Conservation (phyloP, 1,140 invertebrate genomes). For the Pissodes strobi region DNA sequence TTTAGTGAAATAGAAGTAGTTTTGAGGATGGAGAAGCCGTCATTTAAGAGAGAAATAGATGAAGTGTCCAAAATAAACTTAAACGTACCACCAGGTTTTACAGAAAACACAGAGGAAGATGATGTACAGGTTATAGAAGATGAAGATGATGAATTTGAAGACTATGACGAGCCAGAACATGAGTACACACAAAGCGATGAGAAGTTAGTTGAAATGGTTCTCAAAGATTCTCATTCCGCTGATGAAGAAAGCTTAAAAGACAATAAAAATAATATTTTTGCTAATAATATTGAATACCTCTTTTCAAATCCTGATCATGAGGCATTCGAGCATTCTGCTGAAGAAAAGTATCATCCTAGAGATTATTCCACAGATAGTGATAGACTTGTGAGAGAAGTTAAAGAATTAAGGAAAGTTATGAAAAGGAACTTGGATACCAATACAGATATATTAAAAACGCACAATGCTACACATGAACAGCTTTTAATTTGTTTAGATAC, state of each 20-base stretch:
- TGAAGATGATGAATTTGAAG: neutral
- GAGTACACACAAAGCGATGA: slow-evolving; percentile 8
- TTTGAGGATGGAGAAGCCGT: neutral
- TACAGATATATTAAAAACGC: slow-evolving; percentile 6
- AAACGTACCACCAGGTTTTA: slow-evolving; percentile 17
- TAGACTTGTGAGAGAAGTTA: neutral
- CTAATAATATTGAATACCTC: too few species aligned
- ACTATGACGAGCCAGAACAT: neutral
- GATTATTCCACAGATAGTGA: neutral
- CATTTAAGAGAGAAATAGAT: neutral
- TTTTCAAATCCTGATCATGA: neutral
- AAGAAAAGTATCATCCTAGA: neutral
- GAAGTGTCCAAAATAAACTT: neutral
- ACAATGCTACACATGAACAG: slow-evolving; percentile 16
- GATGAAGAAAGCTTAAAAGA: neutral
- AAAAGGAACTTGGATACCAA: slow-evolving; percentile 11
- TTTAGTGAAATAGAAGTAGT: slow-evolving; percentile 3
- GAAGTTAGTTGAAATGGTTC: slow-evolving; percentile 4
- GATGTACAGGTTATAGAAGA: neutral
- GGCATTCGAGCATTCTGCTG: neutral
- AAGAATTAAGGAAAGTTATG: slow-evolving; percentile 1
- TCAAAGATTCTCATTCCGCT: neutral
- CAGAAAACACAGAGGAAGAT: neutral
- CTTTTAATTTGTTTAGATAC: slow-evolving; percentile 5
- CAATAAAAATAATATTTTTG: too few species aligned